Percentiles rank a stretch among this genome's conserved stretches.
Evolutionary conservation across 2,113 vertebrate species (phyloP).

Genomic region (Corvus cornix): DNA sequence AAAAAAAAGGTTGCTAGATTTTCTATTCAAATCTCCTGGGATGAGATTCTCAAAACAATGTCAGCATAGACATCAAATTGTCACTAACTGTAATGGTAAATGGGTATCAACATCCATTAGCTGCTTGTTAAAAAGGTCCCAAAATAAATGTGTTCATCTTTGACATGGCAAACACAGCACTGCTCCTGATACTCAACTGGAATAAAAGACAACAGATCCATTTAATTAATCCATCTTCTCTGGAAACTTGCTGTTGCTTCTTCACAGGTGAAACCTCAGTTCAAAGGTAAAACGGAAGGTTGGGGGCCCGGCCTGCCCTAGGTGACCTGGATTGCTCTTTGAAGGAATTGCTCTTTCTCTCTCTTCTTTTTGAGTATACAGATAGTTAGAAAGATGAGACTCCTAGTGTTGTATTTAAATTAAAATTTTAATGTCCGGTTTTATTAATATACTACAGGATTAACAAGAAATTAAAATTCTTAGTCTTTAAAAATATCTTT

Average conservation of each 20-base stretch:
- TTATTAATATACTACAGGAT: not conserved
- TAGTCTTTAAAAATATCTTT: not conserved
- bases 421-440: not conserved
- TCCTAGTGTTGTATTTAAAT: not conserved
- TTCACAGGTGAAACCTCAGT: not conserved
- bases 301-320: not conserved
- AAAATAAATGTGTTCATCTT: not conserved
- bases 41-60: not conserved
- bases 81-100: not conserved
- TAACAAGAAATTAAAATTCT: not conserved
- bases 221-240: not conserved
- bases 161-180: not conserved
- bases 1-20: not conserved
- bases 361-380: not conserved
- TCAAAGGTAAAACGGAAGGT: not conserved
- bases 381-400: not conserved
- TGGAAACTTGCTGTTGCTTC: not conserved
- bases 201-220: not conserved
- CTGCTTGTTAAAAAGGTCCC: not conserved
- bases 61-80: not conserved
- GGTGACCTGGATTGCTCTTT: not conserved
- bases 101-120: not conserved
- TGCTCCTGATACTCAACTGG: not conserved
- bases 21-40: not conserved
- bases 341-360: not conserved